A percentile compares a stretch with the other conserved stretches of the same genome.
Evolutionary conservation across 1,140 invertebrate species (phyloP).

Genomic region (Drosophila equinoxialis): DNA sequence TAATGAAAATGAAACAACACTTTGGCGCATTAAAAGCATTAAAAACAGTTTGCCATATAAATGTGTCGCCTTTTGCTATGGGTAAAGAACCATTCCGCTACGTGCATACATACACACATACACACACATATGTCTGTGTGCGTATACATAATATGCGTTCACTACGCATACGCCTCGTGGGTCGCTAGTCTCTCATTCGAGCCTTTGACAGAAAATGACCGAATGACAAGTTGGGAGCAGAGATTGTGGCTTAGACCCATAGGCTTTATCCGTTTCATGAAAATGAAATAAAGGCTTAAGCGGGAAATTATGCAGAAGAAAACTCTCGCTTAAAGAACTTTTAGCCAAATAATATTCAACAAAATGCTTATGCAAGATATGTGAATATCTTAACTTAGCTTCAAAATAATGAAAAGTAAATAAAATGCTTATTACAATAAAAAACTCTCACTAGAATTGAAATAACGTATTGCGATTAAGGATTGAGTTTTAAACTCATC

Average conservation of each 20-base stretch:
- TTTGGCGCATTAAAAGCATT: constrained; percentile 81
- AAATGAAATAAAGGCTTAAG: background rate
- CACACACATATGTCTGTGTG: constrained; percentile 26
- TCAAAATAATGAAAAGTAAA: no score
- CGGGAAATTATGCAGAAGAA: no score
- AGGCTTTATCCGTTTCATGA: background rate
- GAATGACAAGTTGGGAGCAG: constrained; percentile 6
- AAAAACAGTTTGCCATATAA: constrained; percentile 80
- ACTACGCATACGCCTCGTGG: constrained; percentile 63
- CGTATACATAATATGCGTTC: constrained; percentile 69
- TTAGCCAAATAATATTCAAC: no score
- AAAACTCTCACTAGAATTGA: no score
- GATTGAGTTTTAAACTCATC: no score
- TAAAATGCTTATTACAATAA: no score
- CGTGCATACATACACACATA: background rate
- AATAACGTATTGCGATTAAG: no score
- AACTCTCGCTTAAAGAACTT: no score
- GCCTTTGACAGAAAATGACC: constrained; percentile 26
- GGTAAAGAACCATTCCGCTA: no score
- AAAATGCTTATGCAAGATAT: no score
- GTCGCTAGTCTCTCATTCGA: constrained; percentile 20
- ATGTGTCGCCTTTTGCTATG: constrained; percentile 43
- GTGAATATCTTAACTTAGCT: no score
- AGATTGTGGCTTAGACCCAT: constrained; percentile 17
- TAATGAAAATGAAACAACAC: constrained; percentile 82